These are phyloP conservation scores for Mus pahari DNA, from an alignment of 2,113 vertebrate genomes.

Conservation along the genomic window DNA sequence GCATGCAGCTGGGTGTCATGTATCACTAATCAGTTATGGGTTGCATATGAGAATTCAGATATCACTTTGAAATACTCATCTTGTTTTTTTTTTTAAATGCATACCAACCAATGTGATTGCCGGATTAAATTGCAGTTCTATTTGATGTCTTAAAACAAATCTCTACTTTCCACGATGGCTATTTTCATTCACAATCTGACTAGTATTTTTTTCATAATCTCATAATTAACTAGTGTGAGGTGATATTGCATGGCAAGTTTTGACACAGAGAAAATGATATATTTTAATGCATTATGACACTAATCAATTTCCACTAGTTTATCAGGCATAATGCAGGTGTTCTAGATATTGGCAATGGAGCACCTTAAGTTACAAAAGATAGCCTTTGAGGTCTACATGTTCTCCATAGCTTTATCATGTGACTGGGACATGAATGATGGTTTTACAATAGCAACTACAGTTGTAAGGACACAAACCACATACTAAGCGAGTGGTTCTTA, in stretches of 20 bases:
- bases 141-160: background rate
- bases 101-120: background rate
- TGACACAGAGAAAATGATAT: background rate
- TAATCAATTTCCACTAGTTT: background rate
- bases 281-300: background rate
- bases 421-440: background rate
- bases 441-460: background rate
- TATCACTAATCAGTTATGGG: background rate
- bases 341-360: background rate
- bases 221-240: background rate
- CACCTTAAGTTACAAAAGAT: background rate
- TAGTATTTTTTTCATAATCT: no score
- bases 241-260: background rate
- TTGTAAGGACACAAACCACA: background rate
- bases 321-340: background rate
- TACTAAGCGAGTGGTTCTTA: background rate
- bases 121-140: background rate
- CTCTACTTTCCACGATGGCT: background rate
- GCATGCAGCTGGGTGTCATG: background rate
- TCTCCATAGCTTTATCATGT: background rate
- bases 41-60: background rate
- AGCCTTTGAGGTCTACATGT: background rate
- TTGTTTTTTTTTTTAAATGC: background rate
- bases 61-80: background rate
- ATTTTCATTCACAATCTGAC: background rate